Base-by-base conservation (phyloP, 2,888 invertebrate genomes). In the Sthenelais limicola region DNA sequence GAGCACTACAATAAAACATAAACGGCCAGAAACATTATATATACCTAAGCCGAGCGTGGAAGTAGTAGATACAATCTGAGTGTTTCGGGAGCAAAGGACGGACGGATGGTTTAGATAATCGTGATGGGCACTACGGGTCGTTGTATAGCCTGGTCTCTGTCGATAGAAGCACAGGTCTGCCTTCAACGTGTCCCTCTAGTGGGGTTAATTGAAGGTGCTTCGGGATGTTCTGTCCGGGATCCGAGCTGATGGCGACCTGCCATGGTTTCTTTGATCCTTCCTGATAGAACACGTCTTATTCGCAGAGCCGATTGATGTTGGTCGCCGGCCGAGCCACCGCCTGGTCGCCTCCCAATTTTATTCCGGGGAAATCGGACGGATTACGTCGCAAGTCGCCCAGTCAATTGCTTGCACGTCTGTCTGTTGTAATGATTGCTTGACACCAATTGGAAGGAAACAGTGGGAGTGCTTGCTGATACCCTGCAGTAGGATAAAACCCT, bases 281-380 rank as follows among this genome's bases (percentile, higher is more conserved):
- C 62, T 62, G 62, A 62, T 62, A 38, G 62, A 62, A 62, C 62
- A 62, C 62, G 43, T 62, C 62, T 62, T 62, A 62, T 35, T 12
- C 24, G 38, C 24, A 35, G 21, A 35, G 7, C 56, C 62, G 62
- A 62, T 62, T 62, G 62, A 62, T 62, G 62, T 62, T 28, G 15
- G 38, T 24, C 32, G 21, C 62, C 35, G 38, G 43, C 43, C 43
- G 43, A 18, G 18, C 24, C 51, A 7, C 38, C 24, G 54, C 54
- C 54, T 12, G 43, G 18, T 7, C 54, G 24, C 54, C 7, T 38
- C 62, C n/a, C 62, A 62, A 62, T 62, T 62, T 62, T 62, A 62
- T 62, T 62, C 62, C 38, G 15, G 35, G 38, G 38, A 62, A 62
- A 62, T 62, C 62, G 62, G 38, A 9, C 26, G 62, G 38, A 62